phyloP scores from a whole-genome alignment of 2,888 invertebrate genomes.

The Drosophila gaucha region DNA sequence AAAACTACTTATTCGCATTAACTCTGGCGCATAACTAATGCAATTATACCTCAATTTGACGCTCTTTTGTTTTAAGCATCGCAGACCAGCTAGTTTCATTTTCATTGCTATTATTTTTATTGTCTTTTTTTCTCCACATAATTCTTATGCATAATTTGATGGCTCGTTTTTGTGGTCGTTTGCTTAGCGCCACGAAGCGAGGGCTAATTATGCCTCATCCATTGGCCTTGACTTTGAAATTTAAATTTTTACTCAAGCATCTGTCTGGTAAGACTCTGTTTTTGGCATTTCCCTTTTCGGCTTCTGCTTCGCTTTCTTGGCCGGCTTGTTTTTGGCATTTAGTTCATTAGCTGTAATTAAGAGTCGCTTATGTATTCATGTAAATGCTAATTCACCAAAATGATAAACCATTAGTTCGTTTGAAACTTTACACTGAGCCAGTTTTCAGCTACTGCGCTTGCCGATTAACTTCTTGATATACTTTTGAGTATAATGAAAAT shows the following conservation, averaged over 20 bases:
- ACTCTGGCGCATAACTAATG: slow-evolving; percentile 15
- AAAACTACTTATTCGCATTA: slow-evolving; percentile 3
- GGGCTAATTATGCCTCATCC: slow-evolving; percentile 38
- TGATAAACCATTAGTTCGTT: slow-evolving; percentile 35
- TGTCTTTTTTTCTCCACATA: background rate
- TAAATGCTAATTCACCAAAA: slow-evolving; percentile 37
- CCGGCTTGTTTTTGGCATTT: slow-evolving; percentile 29
- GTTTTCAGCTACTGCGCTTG: background rate
- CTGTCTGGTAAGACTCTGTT: slow-evolving; percentile 8
- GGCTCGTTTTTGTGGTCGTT: slow-evolving; percentile 15
- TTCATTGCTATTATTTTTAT: background rate
- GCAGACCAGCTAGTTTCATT: slow-evolving; percentile 24
- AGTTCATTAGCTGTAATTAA: slow-evolving; percentile 49
- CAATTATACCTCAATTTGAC: slow-evolving; percentile 20
- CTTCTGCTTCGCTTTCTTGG: slow-evolving; percentile 34
- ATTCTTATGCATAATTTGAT: slow-evolving; percentile 32
- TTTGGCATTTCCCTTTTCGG: slow-evolving; percentile 22
- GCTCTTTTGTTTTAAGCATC: slow-evolving; percentile 17
- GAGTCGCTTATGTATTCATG: slow-evolving; percentile 30
- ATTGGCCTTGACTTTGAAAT: slow-evolving; percentile 68
- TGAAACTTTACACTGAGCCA: slow-evolving; percentile 26
- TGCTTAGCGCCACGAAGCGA: slow-evolving; percentile 28
- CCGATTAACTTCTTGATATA: slow-evolving; percentile 17
- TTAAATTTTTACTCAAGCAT: slow-evolving; percentile 29
- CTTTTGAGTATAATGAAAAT: slow-evolving; percentile 7